Evolutionary conservation across 1,140 invertebrate genomes (phyloP), one percentile per base, ranked within the genome.

Genomic region (Campoletis sonorensis): DNA sequence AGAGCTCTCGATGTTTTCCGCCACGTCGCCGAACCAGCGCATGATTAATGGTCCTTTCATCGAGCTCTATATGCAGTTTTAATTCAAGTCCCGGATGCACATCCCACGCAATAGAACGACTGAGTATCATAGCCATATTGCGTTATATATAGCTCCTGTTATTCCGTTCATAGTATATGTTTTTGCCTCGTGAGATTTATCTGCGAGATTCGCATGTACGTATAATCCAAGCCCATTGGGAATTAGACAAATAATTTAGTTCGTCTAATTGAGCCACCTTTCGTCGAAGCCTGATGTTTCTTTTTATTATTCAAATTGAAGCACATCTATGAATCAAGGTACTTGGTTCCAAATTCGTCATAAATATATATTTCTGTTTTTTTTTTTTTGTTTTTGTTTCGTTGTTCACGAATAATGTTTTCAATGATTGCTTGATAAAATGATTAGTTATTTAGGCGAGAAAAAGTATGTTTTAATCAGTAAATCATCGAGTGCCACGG

Each of bases 1-100:
- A 58, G 54, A 58, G 40, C 54, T n/a, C 54, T 58, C 54, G 54
- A 58, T 23, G 54, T 58, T 58, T 58, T 58, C 21, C 16, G 21
- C 21, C 21, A 45, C 21, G 21, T 23, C 3, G 21, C 54, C 21
- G 54, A n/a, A 58, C 2, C 40, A 21, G 54, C 21, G 2, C 21
- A 58, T 58, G 21, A 18, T 58, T 58, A 18, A 58, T 58, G 54
- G 21, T 58, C 54, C 54, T 58, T 58, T 23, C 21, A 58, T n/a
- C 21, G 54, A 58, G 54, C 1, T 58, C 54, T n/a, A 58, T 7
- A 58, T 58, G 18, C 54, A 58, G 21, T 58, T 58, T 58, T 58
- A 58, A 58, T 58, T 58, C 54, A 58, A 58, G 18, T 58, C 21
- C 40, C 13, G 54, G 54, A 58, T 21, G 21, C 21, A 58, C 54